Evolutionary conservation across 2,113 vertebrate genomes (phyloP).

Genomic region (Acinonyx jubatus): DNA sequence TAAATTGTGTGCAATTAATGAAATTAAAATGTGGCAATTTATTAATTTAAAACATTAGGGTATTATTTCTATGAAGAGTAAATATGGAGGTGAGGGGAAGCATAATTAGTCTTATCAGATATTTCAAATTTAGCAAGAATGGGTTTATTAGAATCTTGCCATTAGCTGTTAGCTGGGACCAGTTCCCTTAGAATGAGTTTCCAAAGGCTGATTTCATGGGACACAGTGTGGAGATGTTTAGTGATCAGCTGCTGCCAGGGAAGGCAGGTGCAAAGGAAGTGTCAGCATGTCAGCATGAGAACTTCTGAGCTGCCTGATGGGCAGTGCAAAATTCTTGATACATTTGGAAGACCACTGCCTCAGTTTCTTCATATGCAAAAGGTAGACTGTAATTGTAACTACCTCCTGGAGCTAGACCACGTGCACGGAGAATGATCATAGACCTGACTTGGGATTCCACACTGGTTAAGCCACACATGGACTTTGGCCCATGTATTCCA

Average conservation of each 20-base stretch:
- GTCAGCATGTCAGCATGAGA: not conserved
- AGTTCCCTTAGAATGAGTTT: not conserved
- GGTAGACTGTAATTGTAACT: not conserved
- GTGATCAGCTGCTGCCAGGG: not conserved
- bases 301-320: not conserved
- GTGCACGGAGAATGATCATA: not conserved
- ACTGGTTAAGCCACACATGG: not conserved
- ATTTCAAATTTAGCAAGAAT: not conserved
- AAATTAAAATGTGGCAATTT: not conserved
- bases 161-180: not conserved
- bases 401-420: not conserved
- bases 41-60: not conserved
- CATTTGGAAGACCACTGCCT: not conserved
- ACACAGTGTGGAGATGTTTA: not conserved
- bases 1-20: not conserved
- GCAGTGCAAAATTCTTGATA: not conserved
- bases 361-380: not conserved
- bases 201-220: not conserved
- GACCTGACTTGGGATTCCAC: not conserved
- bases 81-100: not conserved
- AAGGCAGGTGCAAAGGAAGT: not conserved
- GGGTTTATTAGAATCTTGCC: not conserved
- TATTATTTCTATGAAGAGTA: not conserved
- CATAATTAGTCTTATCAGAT: not conserved
- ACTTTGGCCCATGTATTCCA: not conserved